phyloP scores from a whole-genome alignment of 2,888 invertebrate species.

The Amphipyra tragopoginis region DNA sequence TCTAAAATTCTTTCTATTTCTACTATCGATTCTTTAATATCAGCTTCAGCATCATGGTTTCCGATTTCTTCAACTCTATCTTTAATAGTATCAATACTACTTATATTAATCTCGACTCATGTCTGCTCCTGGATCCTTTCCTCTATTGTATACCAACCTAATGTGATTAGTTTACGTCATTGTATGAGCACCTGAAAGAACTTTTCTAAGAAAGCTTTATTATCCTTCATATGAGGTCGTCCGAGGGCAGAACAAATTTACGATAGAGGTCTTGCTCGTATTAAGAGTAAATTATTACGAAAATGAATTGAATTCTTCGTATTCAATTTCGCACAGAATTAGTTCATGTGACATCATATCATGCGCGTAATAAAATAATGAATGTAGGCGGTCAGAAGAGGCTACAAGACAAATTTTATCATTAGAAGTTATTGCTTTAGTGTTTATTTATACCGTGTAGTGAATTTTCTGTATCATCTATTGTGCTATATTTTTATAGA shows the following conservation, averaged over 20 bases:
- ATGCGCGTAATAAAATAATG: conserved; percentile 36
- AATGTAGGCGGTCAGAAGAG: conserved; percentile 26
- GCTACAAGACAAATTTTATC: conserved; percentile 16
- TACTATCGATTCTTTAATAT: neutral
- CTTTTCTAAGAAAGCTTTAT: conserved; percentile 17
- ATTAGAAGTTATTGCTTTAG: conserved; percentile 15
- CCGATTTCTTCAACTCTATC: neutral
- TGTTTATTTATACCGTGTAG: neutral
- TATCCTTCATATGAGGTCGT: conserved; percentile 25
- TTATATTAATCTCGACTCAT: neutral
- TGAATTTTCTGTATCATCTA: too few species aligned
- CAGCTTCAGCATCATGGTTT: neutral
- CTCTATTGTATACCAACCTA: conserved; percentile 26
- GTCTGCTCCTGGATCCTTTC: conserved; percentile 10
- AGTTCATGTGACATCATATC: conserved; percentile 52
- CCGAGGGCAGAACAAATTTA: conserved; percentile 24
- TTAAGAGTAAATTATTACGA: conserved; percentile 25
- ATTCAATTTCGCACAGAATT: conserved; percentile 41
- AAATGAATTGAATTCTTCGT: conserved; percentile 11
- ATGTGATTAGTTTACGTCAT: conserved; percentile 27
- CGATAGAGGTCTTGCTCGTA: conserved; percentile 11
- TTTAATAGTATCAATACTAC: neutral
- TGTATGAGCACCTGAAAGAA: conserved; percentile 19
- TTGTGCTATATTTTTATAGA: too few species aligned
- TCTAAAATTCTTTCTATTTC: too few species aligned